Conservation (phyloP, 2,888 invertebrate genomes). For the Leptogaster cylindrica region DNA sequence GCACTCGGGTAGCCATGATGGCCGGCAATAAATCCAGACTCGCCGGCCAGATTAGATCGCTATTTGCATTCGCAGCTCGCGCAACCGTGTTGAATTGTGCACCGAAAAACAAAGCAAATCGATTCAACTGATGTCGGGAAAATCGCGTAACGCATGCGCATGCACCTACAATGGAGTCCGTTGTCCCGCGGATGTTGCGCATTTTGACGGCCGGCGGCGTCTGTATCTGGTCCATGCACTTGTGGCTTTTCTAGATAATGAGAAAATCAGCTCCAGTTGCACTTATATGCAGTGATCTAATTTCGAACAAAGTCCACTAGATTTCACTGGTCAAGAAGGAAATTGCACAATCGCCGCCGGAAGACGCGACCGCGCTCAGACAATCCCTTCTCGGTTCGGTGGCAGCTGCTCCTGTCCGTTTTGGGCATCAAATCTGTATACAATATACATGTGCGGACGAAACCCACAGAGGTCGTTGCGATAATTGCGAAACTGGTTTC, state of each 20-base stretch:
- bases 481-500: conserved; percentile 6
- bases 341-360: conserved; percentile 37
- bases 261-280: too few species aligned
- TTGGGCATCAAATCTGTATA: background rate
- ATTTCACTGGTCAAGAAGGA: conserved; percentile 1
- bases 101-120: background rate
- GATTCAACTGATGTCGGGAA: background rate
- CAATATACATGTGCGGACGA: background rate
- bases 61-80: too few species aligned
- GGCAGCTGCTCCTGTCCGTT: conserved; percentile 3
- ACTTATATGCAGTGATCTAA: conserved; percentile 22
- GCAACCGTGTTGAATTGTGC: too few species aligned
- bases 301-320: conserved; percentile 10
- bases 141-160: conserved; percentile 19
- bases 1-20: background rate
- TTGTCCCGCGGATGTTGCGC: background rate
- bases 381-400: conserved; percentile 1
- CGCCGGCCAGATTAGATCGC: too few species aligned
- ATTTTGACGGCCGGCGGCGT: background rate
- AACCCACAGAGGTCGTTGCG: background rate
- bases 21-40: conserved; percentile 10
- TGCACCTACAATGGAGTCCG: conserved; percentile 4
- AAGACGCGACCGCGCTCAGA: conserved; percentile 11
- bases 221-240: too few species aligned
- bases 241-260: too few species aligned